phyloP scores from a whole-genome alignment of 2,797 vertebrate genomes.

The Darevskia mixta region DNA sequence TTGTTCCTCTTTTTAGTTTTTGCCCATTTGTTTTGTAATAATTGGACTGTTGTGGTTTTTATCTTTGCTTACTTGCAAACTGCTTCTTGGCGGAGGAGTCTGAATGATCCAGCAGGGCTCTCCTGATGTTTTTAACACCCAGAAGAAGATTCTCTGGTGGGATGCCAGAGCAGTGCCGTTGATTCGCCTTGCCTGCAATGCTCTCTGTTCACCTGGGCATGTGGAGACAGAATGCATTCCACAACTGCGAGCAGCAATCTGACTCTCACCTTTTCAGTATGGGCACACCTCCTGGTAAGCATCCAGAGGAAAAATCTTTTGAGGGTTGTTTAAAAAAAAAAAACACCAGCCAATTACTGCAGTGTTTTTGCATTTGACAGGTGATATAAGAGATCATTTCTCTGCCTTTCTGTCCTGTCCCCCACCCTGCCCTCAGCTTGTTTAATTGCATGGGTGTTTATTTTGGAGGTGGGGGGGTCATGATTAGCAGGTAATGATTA shows the following conservation, averaged over 20 bases:
- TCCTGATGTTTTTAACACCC: background rate
- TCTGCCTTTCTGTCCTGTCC: background rate
- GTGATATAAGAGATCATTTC: background rate
- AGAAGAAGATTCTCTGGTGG: background rate
- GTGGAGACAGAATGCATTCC: background rate
- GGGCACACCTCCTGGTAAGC: conserved; percentile 32
- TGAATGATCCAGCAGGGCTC: background rate
- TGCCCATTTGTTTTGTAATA: too few species aligned
- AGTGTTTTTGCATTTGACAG: conserved; percentile 57
- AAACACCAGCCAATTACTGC: conserved; percentile 40
- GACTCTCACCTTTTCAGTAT: conserved; percentile 2
- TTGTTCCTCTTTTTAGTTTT: too few species aligned
- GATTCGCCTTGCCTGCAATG: background rate
- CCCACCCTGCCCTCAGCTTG: too few species aligned
- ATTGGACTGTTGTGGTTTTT: too few species aligned
- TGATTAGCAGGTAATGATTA: conserved; percentile 77
- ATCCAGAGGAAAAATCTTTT: conserved; percentile 1
- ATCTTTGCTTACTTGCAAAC: background rate
- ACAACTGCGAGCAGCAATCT: background rate
- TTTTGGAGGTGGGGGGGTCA: background rate
- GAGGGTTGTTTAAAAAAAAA: conserved; percentile 30
- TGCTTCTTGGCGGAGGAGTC: background rate
- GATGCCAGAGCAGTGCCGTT: background rate
- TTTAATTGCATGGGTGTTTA: background rate
- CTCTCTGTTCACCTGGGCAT: background rate